A percentile compares a stretch with the other conserved stretches of the same genome.
Evolutionary conservation across 1,140 invertebrate species (phyloP).

Genomic region (Conopomorpha cramerella): DNA sequence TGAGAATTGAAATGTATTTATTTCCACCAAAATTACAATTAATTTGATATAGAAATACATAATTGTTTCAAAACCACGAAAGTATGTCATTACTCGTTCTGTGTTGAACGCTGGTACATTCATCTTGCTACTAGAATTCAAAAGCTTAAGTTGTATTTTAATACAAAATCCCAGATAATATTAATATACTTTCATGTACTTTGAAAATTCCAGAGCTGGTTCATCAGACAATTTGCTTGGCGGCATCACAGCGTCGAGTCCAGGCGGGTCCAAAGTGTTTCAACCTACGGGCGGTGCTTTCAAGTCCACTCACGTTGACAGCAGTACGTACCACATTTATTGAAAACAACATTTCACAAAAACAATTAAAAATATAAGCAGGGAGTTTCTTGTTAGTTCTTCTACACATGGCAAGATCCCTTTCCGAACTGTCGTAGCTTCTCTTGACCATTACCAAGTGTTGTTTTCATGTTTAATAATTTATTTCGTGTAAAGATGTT

Average conservation of each 20-base stretch:
- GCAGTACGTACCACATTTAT: too few relatives aligned
- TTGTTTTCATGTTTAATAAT: too few relatives aligned
- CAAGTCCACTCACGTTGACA: constrained; percentile 75
- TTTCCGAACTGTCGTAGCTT: too few relatives aligned
- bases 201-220: constrained; percentile 52
- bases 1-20: background rate
- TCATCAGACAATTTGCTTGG: constrained; percentile 57
- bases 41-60: too few relatives aligned
- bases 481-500: too few relatives aligned
- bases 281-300: constrained; percentile 88
- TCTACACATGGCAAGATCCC: too few relatives aligned
- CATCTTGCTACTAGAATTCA: background rate
- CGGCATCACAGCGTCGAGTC: constrained; percentile 65
- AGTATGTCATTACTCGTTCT: background rate
- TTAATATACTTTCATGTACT: constrained; percentile 9
- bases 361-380: too few relatives aligned
- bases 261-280: constrained; percentile 78
- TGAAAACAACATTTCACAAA: too few relatives aligned
- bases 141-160: background rate
- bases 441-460: too few relatives aligned
- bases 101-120: background rate
- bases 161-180: background rate
- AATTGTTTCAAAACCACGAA: background rate
- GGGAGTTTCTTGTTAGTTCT: too few relatives aligned
- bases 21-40: constrained; percentile 1